Percentiles rank a stretch among this genome's conserved stretches.
These are phyloP conservation scores for Spea hammondii DNA, from an alignment of 2,797 vertebrate species.

Conservation along the genomic window DNA sequence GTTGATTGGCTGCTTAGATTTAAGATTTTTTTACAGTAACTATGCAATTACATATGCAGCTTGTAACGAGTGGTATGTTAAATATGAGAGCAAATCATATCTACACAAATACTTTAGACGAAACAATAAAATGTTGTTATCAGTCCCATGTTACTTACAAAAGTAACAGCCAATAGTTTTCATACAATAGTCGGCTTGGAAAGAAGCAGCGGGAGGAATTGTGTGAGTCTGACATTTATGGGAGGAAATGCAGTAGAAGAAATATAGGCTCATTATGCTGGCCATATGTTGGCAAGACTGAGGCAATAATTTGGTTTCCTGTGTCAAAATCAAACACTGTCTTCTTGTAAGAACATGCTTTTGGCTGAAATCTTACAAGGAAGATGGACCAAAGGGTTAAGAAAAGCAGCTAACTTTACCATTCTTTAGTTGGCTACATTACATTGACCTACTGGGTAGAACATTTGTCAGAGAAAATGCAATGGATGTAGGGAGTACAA, in stretches of 20 bases:
- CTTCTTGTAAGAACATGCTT: conserved; percentile 5
- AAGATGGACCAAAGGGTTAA: background rate
- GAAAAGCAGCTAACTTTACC: background rate
- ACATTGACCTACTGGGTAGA: too few relatives aligned
- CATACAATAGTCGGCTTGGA: background rate
- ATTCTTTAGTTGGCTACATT: too few relatives aligned
- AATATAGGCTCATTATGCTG: conserved; percentile 24
- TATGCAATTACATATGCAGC: too few relatives aligned
- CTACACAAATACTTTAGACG: too few relatives aligned
- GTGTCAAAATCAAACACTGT: conserved; percentile 36
- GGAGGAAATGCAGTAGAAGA: conserved; percentile 13
- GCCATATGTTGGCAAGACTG: conserved; percentile 27
- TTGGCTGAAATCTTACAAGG: conserved; percentile 14
- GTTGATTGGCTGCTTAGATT: too few relatives aligned
- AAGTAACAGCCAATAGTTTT: background rate
- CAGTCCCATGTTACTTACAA: background rate
- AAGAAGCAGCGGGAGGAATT: conserved; percentile 2
- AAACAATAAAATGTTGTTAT: too few relatives aligned
- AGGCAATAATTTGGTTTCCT: conserved; percentile 16
- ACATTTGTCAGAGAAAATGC: too few relatives aligned
- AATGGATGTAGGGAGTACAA: too few relatives aligned
- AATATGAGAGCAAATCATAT: too few relatives aligned
- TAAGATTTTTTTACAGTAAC: too few relatives aligned
- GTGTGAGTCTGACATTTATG: conserved; percentile 15
- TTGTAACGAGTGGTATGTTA: too few relatives aligned